Base-by-base conservation (phyloP, 1,140 invertebrate species). In the Onthophagus taurus region DNA sequence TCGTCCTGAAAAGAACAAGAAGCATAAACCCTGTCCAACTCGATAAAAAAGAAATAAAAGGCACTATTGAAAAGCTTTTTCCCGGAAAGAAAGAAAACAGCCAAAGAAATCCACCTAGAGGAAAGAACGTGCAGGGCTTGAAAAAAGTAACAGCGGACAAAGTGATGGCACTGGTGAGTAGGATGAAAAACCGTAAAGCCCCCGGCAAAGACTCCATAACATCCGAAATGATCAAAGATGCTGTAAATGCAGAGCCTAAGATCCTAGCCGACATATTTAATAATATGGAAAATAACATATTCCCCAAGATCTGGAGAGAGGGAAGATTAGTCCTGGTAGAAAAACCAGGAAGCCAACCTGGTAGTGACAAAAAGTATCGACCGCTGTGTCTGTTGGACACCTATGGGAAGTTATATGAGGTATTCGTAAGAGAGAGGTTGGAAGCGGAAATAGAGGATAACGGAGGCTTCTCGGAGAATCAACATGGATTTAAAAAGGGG, bases 401-500 rank as follows among this genome's bases (percentile, higher is more conserved):
- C 17, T 11, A n/a, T 2, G 20, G 44, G 1, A 45, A 45, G 30
- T 13, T 45, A 19, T 31, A 17, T 12, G 33, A 44, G 13, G 35
- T 13, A 8, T 8, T 45, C 11, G 16, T 45, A 11, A 29, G 18
- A 18, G 18, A 13, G 8, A 36, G 35, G 16, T 11, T 45, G 17
- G 35, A 38, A 30, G 12, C 11, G 12, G 21, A 37, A 18, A 38
- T 36, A 7, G 44, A 45, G 20, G 24, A 14, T n/a, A 18, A 4
- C 7, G 24, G 18, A 18, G 35, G 33, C 7, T 18, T 45, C 21
- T n/a, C 21, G 6, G 16, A 37, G n/a, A 30, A 12, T n/a, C 31
- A 33, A 16, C 38, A 42, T 21, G 42, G 42, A 9, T 44, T 38
- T 17, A 24, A 42, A n/a, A 48, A 33, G 24, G 39, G 23, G 23